Evolutionary conservation across 2,113 vertebrate species (phyloP).

Genomic region (Cardinalis cardinalis): DNA sequence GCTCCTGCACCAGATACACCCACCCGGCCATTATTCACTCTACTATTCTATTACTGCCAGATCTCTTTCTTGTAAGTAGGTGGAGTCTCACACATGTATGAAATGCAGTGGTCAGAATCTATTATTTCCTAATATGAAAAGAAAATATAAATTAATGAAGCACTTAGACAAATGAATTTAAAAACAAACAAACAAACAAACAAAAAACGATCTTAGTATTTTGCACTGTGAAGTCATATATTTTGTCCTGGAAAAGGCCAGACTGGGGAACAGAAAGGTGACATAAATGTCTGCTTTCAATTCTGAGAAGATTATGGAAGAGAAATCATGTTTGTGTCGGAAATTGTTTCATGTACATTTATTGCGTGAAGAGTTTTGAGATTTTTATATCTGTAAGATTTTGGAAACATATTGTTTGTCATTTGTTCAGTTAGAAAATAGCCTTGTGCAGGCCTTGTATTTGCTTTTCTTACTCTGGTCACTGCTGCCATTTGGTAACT

Average conservation of each 20-base stretch:
- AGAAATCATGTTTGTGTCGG: neutral
- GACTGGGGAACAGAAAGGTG: neutral
- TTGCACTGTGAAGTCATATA: neutral
- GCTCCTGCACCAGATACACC: neutral
- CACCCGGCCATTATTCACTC: neutral
- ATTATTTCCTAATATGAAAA: neutral
- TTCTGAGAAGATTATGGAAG: neutral
- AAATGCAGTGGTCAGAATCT: neutral
- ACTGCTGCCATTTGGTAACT: neutral
- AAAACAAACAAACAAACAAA: neutral
- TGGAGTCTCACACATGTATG: neutral
- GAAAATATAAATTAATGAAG: neutral
- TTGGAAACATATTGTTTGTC: neutral
- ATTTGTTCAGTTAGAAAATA: neutral
- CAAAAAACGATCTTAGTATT: neutral
- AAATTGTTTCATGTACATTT: neutral
- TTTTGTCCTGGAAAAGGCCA: neutral
- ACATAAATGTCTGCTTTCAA: neutral
- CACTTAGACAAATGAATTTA: neutral
- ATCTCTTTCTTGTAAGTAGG: neutral
- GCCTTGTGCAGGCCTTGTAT: neutral
- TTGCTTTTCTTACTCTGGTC: neutral
- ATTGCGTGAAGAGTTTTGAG: neutral
- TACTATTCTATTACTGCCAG: neutral
- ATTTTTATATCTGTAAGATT: neutral